phyloP scores from a whole-genome alignment of 1,140 invertebrate species.

The Cotesia glomerata region DNA sequence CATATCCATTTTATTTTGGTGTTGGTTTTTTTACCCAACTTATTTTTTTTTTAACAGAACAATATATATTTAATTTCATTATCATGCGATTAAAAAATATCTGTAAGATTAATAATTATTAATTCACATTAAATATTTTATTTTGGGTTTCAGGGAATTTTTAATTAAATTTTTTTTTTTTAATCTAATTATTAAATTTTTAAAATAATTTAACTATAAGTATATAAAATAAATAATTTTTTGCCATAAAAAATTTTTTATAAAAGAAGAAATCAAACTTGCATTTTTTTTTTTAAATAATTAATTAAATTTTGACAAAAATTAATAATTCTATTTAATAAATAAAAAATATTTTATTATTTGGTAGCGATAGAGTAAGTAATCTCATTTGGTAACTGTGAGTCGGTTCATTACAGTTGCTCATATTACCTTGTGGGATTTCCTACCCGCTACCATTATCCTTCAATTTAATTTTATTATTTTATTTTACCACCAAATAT shows the following conservation, averaged over 20 bases:
- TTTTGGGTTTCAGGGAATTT: too few species aligned
- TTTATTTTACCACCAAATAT: constrained; percentile 27
- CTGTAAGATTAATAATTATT: too few species aligned
- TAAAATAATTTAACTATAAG: background rate
- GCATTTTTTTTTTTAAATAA: too few species aligned
- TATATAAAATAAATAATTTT: background rate
- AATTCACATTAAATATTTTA: too few species aligned
- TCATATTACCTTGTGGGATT: constrained; percentile 81
- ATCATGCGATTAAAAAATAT: too few species aligned
- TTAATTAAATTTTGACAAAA: too few species aligned
- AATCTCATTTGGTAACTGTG: constrained; percentile 95
- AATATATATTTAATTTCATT: background rate
- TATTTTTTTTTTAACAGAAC: constrained; percentile 25
- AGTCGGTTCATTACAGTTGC: constrained; percentile 67
- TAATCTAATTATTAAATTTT: too few species aligned
- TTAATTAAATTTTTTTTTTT: too few species aligned
- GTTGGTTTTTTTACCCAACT: constrained; percentile 44
- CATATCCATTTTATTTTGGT: constrained; percentile 49
- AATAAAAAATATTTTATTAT: constrained; percentile 1
- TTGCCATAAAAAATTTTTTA: background rate
- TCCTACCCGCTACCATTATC: constrained; percentile 62
- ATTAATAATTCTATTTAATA: too few species aligned
- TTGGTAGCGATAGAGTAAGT: constrained; percentile 65
- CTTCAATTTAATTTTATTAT: constrained; percentile 42
- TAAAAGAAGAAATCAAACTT: background rate